These are phyloP conservation scores for Amia ocellicauda DNA, from an alignment of 2,113 vertebrate genomes.

Conservation along the genomic window DNA sequence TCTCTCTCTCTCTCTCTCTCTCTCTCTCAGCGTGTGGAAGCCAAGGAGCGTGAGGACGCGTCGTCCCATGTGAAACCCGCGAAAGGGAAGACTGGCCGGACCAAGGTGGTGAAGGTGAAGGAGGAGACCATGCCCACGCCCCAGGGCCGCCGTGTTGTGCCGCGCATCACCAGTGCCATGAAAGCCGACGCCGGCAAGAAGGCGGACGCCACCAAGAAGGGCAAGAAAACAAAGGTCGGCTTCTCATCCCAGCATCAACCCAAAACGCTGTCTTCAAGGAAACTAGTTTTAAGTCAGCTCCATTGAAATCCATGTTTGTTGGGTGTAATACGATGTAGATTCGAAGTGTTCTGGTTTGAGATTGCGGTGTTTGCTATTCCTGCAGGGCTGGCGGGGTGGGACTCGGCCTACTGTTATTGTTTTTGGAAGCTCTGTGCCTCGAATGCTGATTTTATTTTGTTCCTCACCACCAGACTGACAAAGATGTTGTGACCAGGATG, in stretches of 20 bases:
- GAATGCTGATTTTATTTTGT: no score
- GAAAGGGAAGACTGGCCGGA: conserved; percentile 69
- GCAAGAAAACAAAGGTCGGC: conserved; percentile 80
- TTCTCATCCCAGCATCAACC: background rate
- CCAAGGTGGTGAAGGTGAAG: conserved; percentile 70
- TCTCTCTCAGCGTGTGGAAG: conserved; percentile 65
- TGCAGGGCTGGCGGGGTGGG: no score
- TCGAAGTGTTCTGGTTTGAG: no score
- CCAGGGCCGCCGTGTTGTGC: conserved; percentile 77
- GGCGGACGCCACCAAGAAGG: conserved; percentile 50
- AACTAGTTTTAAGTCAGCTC: no score
- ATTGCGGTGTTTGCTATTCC: no score
- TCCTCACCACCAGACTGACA: conserved; percentile 56
- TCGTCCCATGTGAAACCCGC: conserved; percentile 42
- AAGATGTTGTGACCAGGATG: conserved; percentile 58
- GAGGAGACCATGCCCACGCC: conserved; percentile 83
- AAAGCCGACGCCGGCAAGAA: conserved; percentile 85
- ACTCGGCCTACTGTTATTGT: no score
- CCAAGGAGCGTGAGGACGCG: conserved; percentile 70
- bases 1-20: background rate
- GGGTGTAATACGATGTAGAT: no score
- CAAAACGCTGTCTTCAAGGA: no score
- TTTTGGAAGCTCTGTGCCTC: no score
- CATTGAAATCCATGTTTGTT: no score
- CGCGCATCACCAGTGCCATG: conserved; percentile 84